Percentiles rank a stretch among this genome's conserved stretches.
Evolutionary conservation across 1,140 invertebrate genomes (phyloP).

Genomic region (Latrodectus geometricus): DNA sequence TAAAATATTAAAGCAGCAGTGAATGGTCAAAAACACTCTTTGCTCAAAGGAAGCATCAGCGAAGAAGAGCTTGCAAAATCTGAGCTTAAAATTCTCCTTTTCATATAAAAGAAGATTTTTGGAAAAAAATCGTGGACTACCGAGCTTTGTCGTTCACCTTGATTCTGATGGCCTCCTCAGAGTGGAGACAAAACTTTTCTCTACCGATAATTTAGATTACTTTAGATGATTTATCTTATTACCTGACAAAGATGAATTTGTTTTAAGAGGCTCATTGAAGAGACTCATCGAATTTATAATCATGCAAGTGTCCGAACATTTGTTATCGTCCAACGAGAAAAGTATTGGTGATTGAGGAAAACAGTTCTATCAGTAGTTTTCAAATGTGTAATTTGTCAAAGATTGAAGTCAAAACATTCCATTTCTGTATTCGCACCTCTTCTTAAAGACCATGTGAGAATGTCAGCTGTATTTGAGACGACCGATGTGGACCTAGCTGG

Average conservation of each 20-base stretch:
- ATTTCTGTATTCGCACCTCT: no score
- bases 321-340: neutral
- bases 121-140: neutral
- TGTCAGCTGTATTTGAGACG: no score
- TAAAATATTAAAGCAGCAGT: neutral
- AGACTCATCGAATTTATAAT: no score
- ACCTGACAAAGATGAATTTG: conserved; percentile 4
- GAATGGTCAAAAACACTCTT: neutral
- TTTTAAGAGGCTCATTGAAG: neutral
- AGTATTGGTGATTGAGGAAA: neutral
- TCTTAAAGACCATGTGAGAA: no score
- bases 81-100: conserved; percentile 1
- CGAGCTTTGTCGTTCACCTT: no score
- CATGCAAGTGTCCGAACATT: neutral
- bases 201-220: neutral
- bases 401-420: neutral
- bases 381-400: conserved; percentile 17
- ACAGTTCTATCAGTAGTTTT: neutral
- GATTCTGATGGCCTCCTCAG: no score
- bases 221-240: neutral
- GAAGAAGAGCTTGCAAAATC: neutral
- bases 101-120: neutral
- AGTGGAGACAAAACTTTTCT: no score
- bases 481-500: conserved; percentile 23
- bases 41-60: neutral